phyloP scores from a whole-genome alignment of 2,797 vertebrate genomes.

The Chiloscyllium punctatum region DNA sequence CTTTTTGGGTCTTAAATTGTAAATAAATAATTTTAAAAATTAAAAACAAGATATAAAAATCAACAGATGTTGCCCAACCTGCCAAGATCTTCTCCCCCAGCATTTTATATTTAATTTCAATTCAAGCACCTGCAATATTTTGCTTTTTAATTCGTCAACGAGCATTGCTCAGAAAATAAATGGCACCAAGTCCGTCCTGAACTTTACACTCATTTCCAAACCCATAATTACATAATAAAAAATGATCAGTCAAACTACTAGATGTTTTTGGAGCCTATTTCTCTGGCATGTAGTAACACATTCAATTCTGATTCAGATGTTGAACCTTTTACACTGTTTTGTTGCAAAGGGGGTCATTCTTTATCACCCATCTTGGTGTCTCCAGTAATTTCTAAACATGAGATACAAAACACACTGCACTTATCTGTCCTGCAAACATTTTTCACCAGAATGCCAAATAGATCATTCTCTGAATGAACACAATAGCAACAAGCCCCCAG shows the following conservation, averaged over 20 bases:
- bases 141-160: not conserved
- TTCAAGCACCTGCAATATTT: too few species aligned
- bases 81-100: too few species aligned
- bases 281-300: not conserved
- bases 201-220: not conserved
- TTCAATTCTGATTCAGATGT: not conserved
- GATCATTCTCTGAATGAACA: not conserved
- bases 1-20: not conserved
- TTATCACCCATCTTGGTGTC: conserved; percentile 24
- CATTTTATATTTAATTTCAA: too few species aligned
- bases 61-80: not conserved
- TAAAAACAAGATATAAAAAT: not conserved
- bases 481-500: not conserved
- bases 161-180: not conserved
- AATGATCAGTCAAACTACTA: not conserved
- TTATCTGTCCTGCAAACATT: not conserved
- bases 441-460: not conserved
- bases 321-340: not conserved
- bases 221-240: not conserved
- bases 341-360: not conserved
- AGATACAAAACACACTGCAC: not conserved
- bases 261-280: not conserved
- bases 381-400: not conserved
- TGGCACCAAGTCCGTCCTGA: too few species aligned
- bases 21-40: not conserved